Percentiles rank a stretch among this genome's conserved stretches.
Conservation (phyloP, 64 coral and sea anemone genomes). For the Astreopora myriophthalma region DNA sequence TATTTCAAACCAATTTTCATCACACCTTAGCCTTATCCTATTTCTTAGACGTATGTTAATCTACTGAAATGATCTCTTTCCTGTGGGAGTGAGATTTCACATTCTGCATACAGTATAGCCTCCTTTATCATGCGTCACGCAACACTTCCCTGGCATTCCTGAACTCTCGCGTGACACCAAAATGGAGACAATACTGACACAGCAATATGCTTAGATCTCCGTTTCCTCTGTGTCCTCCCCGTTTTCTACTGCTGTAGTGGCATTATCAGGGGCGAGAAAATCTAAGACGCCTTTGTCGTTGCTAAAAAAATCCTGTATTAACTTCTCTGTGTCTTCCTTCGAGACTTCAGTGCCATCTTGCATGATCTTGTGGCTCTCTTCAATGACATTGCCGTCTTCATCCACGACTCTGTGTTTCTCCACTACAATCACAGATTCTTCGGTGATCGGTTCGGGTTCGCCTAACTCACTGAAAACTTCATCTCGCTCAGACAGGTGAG, state of each 20-base stretch:
- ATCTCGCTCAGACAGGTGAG: neutral
- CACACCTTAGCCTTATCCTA: neutral
- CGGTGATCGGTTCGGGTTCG: neutral
- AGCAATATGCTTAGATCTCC: conserved; percentile 65
- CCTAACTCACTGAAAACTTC: neutral
- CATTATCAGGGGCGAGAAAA: conserved; percentile 70
- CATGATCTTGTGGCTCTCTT: conserved; percentile 28
- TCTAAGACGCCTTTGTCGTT: conserved; percentile 89
- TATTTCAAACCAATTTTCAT: no score
- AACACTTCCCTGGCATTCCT: neutral
- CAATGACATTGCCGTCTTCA: conserved; percentile 54
- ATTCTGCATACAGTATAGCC: neutral
- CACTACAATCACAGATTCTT: conserved; percentile 40
- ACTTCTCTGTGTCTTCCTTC: conserved; percentile 74
- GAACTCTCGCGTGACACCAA: neutral
- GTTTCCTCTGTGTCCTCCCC: conserved; percentile 76
- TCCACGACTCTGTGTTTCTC: conserved; percentile 60
- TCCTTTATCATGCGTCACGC: neutral
- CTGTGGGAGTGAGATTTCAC: neutral
- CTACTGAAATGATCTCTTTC: neutral
- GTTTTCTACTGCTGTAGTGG: neutral
- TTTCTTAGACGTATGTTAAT: neutral
- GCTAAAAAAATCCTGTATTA: conserved; percentile 89
- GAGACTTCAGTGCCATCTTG: neutral
- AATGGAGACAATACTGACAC: neutral